Base-by-base conservation (phyloP, 2,888 invertebrate species). In the Macrophya alboannulata region DNA sequence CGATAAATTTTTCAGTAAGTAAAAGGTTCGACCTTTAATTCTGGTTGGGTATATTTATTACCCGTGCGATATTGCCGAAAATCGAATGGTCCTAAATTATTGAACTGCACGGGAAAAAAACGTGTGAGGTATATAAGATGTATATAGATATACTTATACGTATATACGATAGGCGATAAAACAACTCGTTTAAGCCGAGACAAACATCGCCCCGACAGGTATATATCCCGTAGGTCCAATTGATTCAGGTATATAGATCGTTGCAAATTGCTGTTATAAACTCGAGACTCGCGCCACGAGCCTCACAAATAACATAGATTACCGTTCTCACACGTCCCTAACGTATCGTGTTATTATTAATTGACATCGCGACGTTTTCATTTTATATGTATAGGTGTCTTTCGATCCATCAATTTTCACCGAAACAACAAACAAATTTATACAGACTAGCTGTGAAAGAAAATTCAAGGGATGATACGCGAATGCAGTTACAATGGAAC, bases 161-260 rank as follows among this genome's bases (percentile, higher is more conserved):
- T 31, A 62, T 62, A 62, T 62, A 62, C 62, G 62, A 25, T 9
- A 1, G 10, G 25, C 62, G 12, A 25, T 25, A 62, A 62, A 25
- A 62, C 21, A 62, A 62, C 62, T 12, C 62, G 55, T n/a, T 25
- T 12, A 9, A 62, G 12, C 62, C 62, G 62, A 62, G 62, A 62
- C 62, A 62, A 62, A 62, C 62, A 62, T 62, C n/a, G n/a, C 62
- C 1, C 62, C 62, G 62, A 62, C 62, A 25, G 12, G 62, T 62
- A 62, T 21, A 62, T 55, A 55, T 55, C 55, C 55, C 55, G 12
- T 62, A 62, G 25, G 25, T 12, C 62, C 62, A 21, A 62, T 62
- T 62, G 25, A 62, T 62, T 62, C 62, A 12, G 21, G 62, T 25
- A 62, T 25, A 62, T 25, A 62, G 62, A 62, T 62, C 21, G 62